Evolutionary conservation across 2,797 vertebrate genomes (phyloP), one percentile per base, ranked within the genome.

Genomic region (Urosaurus nigricauda): DNA sequence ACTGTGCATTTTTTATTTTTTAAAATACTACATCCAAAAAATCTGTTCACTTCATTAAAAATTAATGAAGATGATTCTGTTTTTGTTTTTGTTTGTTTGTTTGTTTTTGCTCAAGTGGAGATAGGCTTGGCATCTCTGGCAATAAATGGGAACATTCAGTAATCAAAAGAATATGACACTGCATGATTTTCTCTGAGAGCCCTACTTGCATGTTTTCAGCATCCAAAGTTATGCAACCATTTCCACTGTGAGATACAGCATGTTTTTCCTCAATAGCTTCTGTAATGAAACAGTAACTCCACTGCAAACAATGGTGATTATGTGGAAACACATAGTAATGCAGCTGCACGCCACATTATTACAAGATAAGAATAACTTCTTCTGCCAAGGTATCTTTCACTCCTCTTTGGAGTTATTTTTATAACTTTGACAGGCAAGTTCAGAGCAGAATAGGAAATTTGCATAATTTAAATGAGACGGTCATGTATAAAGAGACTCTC

Each of bases 381-480:
- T 89, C 40, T 91, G 71, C 51, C n/a, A 87, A n/a, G 87, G 19
- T 5, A 2, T 82, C 65, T 93, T 89, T 89, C 68, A 74, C 19
- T 85, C 12, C 63, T 92, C 51, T 88, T 47, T 32, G 0, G 51
- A 24, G 68, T 94, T 79, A 81, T 90, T 87, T 94, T 60, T 86
- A 73, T 81, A 84, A 12, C 51, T 92, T 93, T 93, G 19, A 12
- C 70, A 88, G 40, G 19, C 47, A 26, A 17, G 0, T 89, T 90
- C 77, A 86, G 40, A 89, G 43, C 5, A 91, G 68, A 93, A 88
- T 85, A 81, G 0, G 0, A 82, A 84, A 90, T 92, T 88, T 92
- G 5, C 85, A 83, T 92, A 84, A 88, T 94, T 94, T 86, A 90
- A 88, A 91, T 88, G 19, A 90, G 87, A 83, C 87, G 81, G 86